phyloP scores from a whole-genome alignment of 2,888 invertebrate genomes.

The Andrena praecox region DNA sequence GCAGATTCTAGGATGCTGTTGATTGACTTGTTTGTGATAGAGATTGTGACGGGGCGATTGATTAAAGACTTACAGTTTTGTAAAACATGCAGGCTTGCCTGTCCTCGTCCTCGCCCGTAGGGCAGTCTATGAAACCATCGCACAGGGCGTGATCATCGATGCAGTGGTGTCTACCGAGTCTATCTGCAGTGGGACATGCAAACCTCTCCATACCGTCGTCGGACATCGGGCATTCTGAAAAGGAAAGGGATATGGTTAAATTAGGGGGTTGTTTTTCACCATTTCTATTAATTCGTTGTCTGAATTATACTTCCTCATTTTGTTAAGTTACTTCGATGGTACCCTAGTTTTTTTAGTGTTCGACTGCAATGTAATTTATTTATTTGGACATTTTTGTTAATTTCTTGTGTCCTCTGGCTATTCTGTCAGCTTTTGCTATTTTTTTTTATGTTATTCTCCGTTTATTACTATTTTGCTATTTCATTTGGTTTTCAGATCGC shows the following conservation, averaged over 20 bases:
- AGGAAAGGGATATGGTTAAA: neutral
- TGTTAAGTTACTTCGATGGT: neutral
- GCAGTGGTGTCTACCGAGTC: conserved; percentile 96
- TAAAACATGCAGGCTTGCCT: conserved; percentile 98
- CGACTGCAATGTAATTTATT: neutral
- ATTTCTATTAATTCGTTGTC: neutral
- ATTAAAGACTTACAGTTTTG: conserved; percentile 92
- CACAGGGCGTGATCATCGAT: conserved; percentile 98
- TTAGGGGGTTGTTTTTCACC: neutral
- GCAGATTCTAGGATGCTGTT: conserved; percentile 20
- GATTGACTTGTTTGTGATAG: conserved; percentile 25
- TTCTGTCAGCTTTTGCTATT: neutral
- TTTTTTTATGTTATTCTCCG: neutral
- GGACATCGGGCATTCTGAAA: conserved; percentile 95
- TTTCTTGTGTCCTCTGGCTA: neutral
- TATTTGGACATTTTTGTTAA: neutral
- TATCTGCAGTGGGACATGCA: conserved; percentile 96
- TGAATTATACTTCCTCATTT: too few relatives aligned
- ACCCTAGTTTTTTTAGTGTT: neutral
- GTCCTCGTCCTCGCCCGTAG: conserved; percentile 96
- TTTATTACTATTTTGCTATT: neutral
- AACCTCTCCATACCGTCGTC: conserved; percentile 98
- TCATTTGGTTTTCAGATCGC: neutral
- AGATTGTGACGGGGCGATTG: conserved; percentile 4
- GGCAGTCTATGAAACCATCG: conserved; percentile 98